Evolutionary conservation across 2,888 invertebrate species (phyloP), one percentile per base, ranked within the genome.

Genomic region (Acanthosoma haemorrhoidale): DNA sequence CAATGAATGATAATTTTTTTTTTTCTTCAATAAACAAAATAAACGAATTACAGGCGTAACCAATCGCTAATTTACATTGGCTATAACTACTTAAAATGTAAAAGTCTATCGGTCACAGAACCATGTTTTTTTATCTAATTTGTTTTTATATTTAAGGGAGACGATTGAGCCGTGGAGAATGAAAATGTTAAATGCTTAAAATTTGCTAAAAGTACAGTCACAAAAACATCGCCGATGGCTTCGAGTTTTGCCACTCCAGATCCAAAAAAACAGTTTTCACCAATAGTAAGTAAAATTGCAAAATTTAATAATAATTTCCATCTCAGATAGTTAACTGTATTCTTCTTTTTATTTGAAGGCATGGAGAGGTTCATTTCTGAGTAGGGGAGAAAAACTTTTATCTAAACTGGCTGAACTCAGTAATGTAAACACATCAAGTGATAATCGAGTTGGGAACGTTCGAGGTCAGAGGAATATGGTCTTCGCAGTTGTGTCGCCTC

Each of bases 351-450:
- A 74, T 76, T 78, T 76, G 73, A 76, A 83, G 80, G 76, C 74
- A 69, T 79, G 78, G 78, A 85, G 87, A 76, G 91, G 91, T 0
- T 94, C 94, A 0, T 87, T 94, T 75, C 80, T 95, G 18, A 84
- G 86, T 1, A 85, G 92, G 16, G 89, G 89, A 73, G 86, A 87
- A 74, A 85, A 87, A 15, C 86, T 89, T 0, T 80, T 95, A 57
- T 85, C 86, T 1, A 86, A 89, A 70, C 81, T 95, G 66, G 92
- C 92, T 0, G 87, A 87, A 57, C 82, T 89, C 71, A 72, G 70
- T 3, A 71, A 66, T 43, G 59, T 57, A 51, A n/a, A n/a, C n/a
- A n/a, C n/a, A n/a, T 61, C 69, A n/a, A 84, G 83, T 70, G 84
- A 84, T 18, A 80, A 83, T 25, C 83, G 82, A 0, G n/a, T 69